phyloP scores from a whole-genome alignment of 2,888 invertebrate genomes.

The Alloplasta piceator region DNA sequence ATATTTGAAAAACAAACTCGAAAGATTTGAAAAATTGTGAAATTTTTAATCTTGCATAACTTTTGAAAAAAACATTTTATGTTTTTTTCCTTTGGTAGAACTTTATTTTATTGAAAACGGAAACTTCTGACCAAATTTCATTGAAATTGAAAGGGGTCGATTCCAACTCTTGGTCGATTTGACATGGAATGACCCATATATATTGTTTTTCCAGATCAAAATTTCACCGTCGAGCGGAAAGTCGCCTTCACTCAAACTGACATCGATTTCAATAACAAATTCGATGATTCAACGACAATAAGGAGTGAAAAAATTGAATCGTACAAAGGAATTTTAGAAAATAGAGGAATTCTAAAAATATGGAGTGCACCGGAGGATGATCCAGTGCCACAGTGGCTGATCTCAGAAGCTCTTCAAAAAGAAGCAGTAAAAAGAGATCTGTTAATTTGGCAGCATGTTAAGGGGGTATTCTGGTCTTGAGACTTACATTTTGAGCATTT shows the following conservation, averaged over 20 bases:
- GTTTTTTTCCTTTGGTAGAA: too few species aligned
- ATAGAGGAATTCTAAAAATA: constrained; percentile 50
- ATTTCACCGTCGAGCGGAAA: constrained; percentile 20
- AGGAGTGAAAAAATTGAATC: not conserved
- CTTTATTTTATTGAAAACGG: too few species aligned
- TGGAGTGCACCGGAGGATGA: constrained; percentile 68
- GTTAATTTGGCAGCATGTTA: constrained; percentile 5
- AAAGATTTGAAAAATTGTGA: too few species aligned
- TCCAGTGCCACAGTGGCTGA: constrained; percentile 71
- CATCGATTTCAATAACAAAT: constrained; percentile 3
- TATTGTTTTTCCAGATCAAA: constrained; percentile 31
- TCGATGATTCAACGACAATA: constrained; percentile 18
- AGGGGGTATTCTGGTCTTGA: not conserved
- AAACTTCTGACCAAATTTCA: too few species aligned
- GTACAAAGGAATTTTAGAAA: constrained; percentile 27
- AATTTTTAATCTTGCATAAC: too few species aligned
- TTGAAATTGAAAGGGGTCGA: too few species aligned
- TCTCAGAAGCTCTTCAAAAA: constrained; percentile 70
- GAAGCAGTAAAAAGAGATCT: constrained; percentile 44
- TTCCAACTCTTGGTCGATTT: too few species aligned
- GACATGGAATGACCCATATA: too few species aligned
- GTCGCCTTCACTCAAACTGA: constrained; percentile 1
- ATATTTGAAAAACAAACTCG: too few species aligned
- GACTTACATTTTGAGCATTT: too few species aligned
- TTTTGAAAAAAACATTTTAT: too few species aligned